Conservation (phyloP, 2,888 invertebrate genomes). For the Oxyteleia sp. region DNA sequence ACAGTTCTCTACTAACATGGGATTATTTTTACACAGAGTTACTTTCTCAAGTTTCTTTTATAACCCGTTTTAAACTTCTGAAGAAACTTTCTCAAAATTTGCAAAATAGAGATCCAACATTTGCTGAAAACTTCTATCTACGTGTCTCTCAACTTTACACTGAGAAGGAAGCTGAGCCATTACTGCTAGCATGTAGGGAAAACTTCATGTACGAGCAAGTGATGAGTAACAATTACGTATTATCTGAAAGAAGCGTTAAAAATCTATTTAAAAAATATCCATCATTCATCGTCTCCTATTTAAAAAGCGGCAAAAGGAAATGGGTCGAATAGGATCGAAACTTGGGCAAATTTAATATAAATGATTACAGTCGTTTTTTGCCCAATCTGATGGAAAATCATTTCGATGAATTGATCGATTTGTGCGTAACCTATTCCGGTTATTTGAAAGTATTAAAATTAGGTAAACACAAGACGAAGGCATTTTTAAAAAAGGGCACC, state of each 20-base stretch:
- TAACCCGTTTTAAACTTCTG: slow-evolving; percentile 78
- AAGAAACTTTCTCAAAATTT: slow-evolving; percentile 77
- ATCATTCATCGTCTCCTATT: slow-evolving; percentile 75
- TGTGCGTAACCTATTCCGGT: neutral
- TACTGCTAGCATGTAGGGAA: slow-evolving; percentile 81
- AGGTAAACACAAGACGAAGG: slow-evolving; percentile 24
- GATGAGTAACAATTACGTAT: slow-evolving; percentile 55
- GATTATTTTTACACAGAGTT: slow-evolving; percentile 75
- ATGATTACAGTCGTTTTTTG: no score
- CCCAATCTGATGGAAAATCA: neutral
- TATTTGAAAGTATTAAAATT: no score
- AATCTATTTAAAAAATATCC: slow-evolving; percentile 78
- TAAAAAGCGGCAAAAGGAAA: no score
- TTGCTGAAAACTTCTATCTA: slow-evolving; percentile 82
- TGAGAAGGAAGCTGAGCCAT: slow-evolving; percentile 75
- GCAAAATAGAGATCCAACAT: slow-evolving; percentile 47
- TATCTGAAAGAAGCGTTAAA: slow-evolving; percentile 64
- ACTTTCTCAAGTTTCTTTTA: slow-evolving; percentile 78
- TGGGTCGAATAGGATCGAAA: no score
- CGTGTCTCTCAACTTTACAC: slow-evolving; percentile 75
- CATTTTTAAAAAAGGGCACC: slow-evolving; percentile 14
- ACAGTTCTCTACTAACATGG: slow-evolving; percentile 74
- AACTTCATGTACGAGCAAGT: slow-evolving; percentile 74
- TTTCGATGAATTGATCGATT: neutral
- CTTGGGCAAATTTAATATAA: no score